Evolutionary conservation across 2,797 vertebrate species (phyloP), one percentile per base, ranked within the genome.

Genomic region (Chanos chanos): DNA sequence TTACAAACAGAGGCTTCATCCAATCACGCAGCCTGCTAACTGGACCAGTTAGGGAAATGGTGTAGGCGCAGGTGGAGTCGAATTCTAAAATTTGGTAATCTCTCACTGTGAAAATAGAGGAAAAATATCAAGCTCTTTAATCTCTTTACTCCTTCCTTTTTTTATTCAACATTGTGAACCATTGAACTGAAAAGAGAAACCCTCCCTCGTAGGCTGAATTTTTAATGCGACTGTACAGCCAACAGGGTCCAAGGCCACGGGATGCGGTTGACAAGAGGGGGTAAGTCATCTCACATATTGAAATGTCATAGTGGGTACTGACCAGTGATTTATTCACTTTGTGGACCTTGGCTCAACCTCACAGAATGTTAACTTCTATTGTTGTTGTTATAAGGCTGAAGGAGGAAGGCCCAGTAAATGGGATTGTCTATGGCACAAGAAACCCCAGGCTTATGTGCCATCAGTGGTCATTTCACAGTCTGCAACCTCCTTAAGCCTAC

Each of bases 281-380:
- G 64, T 48, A 50, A 55, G 49, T 56, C 69, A 62, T 77, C 72
- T 70, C 57, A 70, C 75, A 74, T 74, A 74, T 70, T 77, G 64
- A 74, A 77, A 74, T 70, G 63, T 70, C 69, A 68, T 2, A 25
- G 48, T 62, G 60, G 53, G 72, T 56, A 64, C 68, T 70, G 48
- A 27, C 61, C 45, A 10, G 12, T 77, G 70, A 77, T 77, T 77
- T 75, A 77, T 74, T 63, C 54, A 61, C 66, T 50, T 30, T 47
- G 36, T 50, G 22, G 52, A 67, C 64, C 74, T 76, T 68, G 68
- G 64, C 59, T 56, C 63, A 63, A 47, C 63, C 4, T 34, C 19
- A 52, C 44, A 64, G 31, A 61, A 27, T 18, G 27, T 53, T 31
- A 37, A 48, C 45, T 63, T 50, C 21, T 24, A 18, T 64, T 70